Evolutionary conservation across 92 coral and sea anemone genomes (phyloP), one percentile per base, ranked within the genome.

Genomic region (Scolanthus callimorphus): DNA sequence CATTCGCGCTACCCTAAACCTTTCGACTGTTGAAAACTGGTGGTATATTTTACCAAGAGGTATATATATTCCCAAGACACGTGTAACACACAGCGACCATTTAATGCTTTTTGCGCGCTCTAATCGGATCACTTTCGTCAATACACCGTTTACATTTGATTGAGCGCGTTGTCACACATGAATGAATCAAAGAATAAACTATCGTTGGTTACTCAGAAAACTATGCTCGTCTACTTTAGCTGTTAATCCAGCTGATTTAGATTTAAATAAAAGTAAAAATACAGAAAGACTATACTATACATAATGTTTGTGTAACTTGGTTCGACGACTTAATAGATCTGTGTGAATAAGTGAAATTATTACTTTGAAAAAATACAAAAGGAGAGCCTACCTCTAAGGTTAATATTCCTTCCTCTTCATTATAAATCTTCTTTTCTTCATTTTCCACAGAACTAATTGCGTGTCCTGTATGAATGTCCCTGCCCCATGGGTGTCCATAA

Each of bases 331-430:
- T 34, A 6, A 34, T 34, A 6, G 6, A 34, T 6, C 43, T 6
- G 43, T 34, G 6, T 6, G 43, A 34, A 6, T 34, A 15, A 15
- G 9, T 6, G 43, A 34, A 34, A 34, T 34, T 15, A 34, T 34
- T 15, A 34, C 43, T n/a, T n/a, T 15, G 43, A 34, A 6, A 15
- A 6, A 6, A 34, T 6, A 34, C 43, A 15, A 17, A 51, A 11
- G 2, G 3, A 19, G 9, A 22, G 41, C 80, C 23, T 39, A 73
- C 80, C 80, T 73, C 64, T 23, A 70, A 17, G 4, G 78, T 57
- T 17, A 82, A 76, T 8, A 82, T 49, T 1, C 89, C 89, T 38
- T 82, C 83, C 11, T 69, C 75, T 41, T 62, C 82, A 3, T 57
- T 65, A 3, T 49, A n/a, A n/a, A n/a, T n/a, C n/a, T n/a, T n/a